phyloP scores from a whole-genome alignment of 2,113 vertebrate genomes.

The Burhinus bistriatus region DNA sequence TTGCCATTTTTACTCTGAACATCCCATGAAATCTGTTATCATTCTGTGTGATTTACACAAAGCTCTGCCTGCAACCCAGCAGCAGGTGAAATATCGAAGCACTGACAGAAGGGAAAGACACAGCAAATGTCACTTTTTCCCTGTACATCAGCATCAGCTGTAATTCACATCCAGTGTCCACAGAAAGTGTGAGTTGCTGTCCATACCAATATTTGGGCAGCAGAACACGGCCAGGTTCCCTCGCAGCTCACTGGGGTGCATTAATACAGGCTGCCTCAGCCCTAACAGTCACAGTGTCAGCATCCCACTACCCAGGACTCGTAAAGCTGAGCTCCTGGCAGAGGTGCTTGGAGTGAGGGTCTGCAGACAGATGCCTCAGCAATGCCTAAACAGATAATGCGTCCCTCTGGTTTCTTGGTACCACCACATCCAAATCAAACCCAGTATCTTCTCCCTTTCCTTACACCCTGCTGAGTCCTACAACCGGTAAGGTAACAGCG shows the following conservation, averaged over 20 bases:
- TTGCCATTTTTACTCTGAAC: slow-evolving; percentile 36
- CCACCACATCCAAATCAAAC: not conserved
- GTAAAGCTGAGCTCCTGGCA: not conserved
- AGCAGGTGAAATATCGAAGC: not conserved
- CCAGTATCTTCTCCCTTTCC: not conserved
- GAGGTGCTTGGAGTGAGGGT: not conserved
- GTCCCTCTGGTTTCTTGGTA: not conserved
- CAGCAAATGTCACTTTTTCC: not conserved
- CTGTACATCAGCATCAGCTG: not conserved
- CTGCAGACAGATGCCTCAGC: not conserved
- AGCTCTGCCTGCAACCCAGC: not conserved
- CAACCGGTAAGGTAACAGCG: not conserved
- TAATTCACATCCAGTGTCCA: not conserved
- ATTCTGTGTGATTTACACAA: slow-evolving; percentile 8
- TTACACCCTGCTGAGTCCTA: not conserved
- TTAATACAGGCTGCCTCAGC: not conserved
- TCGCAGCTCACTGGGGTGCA: not conserved
- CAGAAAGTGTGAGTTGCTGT: not conserved
- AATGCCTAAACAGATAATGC: accelerated
- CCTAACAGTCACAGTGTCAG: not conserved
- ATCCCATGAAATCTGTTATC: slow-evolving; percentile 25
- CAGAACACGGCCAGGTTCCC: not conserved
- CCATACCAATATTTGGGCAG: not conserved
- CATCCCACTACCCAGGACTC: not conserved
- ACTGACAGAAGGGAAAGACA: not conserved